Evolutionary conservation across 1,140 invertebrate species (phyloP).

Genomic region (Papilio glaucus): DNA sequence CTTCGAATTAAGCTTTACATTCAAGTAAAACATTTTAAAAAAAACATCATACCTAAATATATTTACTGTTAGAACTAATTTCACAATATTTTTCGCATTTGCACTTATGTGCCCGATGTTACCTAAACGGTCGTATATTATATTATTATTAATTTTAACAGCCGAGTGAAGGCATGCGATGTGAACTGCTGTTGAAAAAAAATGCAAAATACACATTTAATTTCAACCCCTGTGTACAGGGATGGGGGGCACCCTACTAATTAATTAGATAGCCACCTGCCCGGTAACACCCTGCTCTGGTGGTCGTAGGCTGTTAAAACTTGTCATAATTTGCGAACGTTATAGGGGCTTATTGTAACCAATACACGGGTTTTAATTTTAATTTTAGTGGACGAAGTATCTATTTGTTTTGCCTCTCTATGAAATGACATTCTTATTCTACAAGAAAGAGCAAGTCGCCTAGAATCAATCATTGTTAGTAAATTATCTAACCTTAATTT

Average conservation of each 20-base stretch:
- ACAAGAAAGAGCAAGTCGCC: too few relatives aligned
- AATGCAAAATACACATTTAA: conserved; percentile 77
- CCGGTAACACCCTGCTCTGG: conserved; percentile 47
- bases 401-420: too few relatives aligned
- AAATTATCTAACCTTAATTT: too few relatives aligned
- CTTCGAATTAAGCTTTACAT: too few relatives aligned
- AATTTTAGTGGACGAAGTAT: too few relatives aligned
- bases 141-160: conserved; percentile 46
- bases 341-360: conserved; percentile 15
- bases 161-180: conserved; percentile 49
- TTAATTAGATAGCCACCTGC: conserved; percentile 77
- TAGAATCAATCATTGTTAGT: too few relatives aligned
- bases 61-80: too few relatives aligned
- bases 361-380: conserved; percentile 11
- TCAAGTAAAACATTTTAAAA: too few relatives aligned
- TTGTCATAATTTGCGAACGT: conserved; percentile 24
- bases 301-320: conserved; percentile 17
- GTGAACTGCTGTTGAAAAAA: conserved; percentile 52
- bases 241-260: conserved; percentile 60
- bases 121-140: conserved; percentile 25
- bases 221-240: conserved; percentile 59
- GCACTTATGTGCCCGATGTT: not conserved
- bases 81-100: not conserved
- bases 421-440: too few relatives aligned
- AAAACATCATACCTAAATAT: too few relatives aligned